Evolutionary conservation across 2,888 invertebrate genomes (phyloP).

Genomic region (Pandemis heparana): DNA sequence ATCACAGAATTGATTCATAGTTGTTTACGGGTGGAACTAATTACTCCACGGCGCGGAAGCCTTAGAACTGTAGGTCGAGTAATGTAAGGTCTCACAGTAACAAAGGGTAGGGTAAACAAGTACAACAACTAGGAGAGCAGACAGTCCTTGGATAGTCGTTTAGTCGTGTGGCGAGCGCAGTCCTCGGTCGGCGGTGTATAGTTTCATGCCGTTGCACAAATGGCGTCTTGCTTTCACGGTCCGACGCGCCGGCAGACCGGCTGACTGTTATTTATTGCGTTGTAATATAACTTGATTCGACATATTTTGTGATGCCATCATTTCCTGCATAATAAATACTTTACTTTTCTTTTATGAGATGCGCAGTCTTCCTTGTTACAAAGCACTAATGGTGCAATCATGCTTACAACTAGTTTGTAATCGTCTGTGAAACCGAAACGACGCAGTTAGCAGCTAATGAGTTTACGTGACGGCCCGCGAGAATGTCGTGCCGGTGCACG

Average conservation of each 20-base stretch:
- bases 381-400: not conserved
- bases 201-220: constrained; percentile 21
- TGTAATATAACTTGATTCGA: not conserved
- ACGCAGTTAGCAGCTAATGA: constrained; percentile 5
- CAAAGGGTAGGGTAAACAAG: not conserved
- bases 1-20: not conserved
- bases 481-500: not conserved
- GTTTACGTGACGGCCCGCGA: not conserved
- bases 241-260: constrained; percentile 6
- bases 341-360: not conserved
- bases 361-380: not conserved
- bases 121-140: not conserved
- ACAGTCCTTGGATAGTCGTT: not conserved
- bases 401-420: not conserved
- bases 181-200: constrained; percentile 7
- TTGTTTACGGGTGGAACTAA: constrained; percentile 11
- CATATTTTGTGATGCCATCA: not conserved
- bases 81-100: constrained; percentile 1
- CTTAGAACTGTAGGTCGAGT: not conserved
- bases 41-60: constrained; percentile 1
- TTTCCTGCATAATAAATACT: not conserved
- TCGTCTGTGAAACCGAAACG: constrained; percentile 3
- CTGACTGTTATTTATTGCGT: not conserved
- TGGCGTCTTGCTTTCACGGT: not conserved
- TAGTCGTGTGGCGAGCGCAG: not conserved